phyloP scores from a whole-genome alignment of 2,113 vertebrate species.

The Ceyx margarethae region DNA sequence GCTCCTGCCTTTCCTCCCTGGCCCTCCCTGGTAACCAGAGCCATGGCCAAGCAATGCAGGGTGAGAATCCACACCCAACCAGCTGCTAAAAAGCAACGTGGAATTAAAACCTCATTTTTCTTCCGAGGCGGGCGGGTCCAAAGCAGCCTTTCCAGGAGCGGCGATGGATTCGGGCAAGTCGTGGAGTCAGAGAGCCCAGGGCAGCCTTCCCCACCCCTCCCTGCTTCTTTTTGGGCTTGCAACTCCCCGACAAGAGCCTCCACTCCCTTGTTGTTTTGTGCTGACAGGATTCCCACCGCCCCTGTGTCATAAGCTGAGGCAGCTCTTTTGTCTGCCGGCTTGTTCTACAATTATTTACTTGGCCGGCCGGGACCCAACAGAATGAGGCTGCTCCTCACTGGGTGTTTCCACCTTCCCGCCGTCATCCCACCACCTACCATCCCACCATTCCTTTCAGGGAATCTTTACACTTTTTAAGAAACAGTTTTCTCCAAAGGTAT shows the following conservation, averaged over 20 bases:
- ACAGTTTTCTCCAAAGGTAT: not conserved
- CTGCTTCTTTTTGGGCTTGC: not conserved
- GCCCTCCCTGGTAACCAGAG: not conserved
- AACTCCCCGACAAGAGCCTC: not conserved
- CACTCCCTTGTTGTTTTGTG: not conserved
- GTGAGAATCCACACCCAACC: not conserved
- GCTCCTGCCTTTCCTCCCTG: not conserved
- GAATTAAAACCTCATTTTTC: not conserved
- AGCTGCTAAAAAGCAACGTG: not conserved
- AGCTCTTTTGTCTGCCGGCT: conserved; percentile 72
- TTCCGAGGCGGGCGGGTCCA: not conserved
- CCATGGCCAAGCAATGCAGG: not conserved
- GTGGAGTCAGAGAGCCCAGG: not conserved
- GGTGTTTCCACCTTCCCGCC: not conserved
- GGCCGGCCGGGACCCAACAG: not conserved
- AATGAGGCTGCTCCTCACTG: conserved; percentile 32
- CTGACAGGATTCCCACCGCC: conserved; percentile 43
- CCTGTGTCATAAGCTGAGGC: conserved; percentile 54
- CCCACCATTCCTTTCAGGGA: not conserved
- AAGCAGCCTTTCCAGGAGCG: not conserved
- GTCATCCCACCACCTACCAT: not conserved
- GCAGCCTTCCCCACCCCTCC: not conserved
- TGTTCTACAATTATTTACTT: conserved; percentile 83
- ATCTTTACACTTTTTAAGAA: not conserved
- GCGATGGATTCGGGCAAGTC: not conserved